phyloP scores from a whole-genome alignment of 2,797 vertebrate species.

The Acrocephalus scirpaceus region DNA sequence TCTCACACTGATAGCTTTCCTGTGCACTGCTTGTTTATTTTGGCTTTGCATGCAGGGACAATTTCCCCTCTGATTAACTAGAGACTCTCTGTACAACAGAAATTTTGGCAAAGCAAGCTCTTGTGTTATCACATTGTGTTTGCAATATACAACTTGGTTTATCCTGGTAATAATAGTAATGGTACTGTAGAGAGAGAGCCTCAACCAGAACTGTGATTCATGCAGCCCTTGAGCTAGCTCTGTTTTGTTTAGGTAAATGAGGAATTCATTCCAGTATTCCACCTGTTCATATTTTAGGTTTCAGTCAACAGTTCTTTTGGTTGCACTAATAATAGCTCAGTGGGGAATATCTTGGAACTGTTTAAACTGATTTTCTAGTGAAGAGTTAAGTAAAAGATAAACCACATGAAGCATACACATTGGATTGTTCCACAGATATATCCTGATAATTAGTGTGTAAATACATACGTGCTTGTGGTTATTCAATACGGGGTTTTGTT shows the following conservation, averaged over 20 bases:
- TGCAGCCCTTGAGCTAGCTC: background rate
- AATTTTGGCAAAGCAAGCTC: background rate
- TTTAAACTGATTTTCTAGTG: slow-evolving; percentile 33
- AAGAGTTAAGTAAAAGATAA: slow-evolving; percentile 18
- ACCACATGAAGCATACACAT: background rate
- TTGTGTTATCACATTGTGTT: background rate
- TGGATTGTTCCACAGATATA: background rate
- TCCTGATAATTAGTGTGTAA: background rate
- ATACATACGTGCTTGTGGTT: background rate
- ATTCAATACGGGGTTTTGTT: background rate
- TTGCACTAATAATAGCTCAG: slow-evolving; percentile 60
- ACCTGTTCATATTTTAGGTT: slow-evolving; percentile 41
- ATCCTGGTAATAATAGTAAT: background rate
- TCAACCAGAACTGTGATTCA: background rate
- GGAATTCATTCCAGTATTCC: slow-evolving; percentile 29
- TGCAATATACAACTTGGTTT: background rate
- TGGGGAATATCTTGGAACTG: slow-evolving; percentile 43
- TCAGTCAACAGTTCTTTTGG: slow-evolving; percentile 23
- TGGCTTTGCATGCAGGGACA: background rate
- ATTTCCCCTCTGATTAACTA: background rate
- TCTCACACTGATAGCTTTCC: background rate
- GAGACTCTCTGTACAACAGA: background rate
- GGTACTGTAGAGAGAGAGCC: background rate
- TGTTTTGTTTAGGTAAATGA: slow-evolving; percentile 31
- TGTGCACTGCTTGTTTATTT: background rate